phyloP scores from a whole-genome alignment of 2,113 vertebrate species.

The Notarius lentiginosus region DNA sequence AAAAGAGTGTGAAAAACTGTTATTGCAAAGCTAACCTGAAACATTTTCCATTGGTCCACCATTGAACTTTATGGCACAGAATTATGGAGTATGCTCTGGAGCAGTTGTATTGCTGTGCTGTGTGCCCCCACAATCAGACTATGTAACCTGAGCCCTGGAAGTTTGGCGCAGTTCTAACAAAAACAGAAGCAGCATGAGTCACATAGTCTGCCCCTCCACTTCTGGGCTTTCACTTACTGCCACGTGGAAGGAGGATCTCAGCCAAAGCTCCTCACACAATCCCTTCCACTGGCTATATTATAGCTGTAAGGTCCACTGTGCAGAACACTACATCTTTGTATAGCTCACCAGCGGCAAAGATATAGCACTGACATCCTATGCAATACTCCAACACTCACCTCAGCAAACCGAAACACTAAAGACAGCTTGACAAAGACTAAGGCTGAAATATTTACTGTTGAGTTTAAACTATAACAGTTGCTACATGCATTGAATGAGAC shows the following conservation, averaged over 20 bases:
- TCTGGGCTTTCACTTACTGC: constrained; percentile 58
- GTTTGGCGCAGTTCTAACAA: constrained; percentile 35
- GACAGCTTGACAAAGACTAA: not conserved
- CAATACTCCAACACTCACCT: not conserved
- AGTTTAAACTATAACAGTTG: not conserved
- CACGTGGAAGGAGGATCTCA: constrained; percentile 73
- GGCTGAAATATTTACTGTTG: not conserved
- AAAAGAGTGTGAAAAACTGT: not conserved
- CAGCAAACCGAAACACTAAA: not conserved
- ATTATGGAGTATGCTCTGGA: not conserved
- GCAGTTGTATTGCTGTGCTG: constrained; percentile 15
- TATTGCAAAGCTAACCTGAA: not conserved
- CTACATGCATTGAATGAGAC: not conserved
- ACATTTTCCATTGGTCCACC: not conserved
- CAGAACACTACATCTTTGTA: constrained; percentile 55
- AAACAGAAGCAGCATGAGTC: constrained; percentile 46
- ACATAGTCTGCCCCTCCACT: constrained; percentile 42
- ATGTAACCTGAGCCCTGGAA: constrained; percentile 41
- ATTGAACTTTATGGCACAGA: not conserved
- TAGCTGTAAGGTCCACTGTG: constrained; percentile 48
- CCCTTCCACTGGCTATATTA: constrained; percentile 60
- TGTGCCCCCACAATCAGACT: constrained; percentile 18
- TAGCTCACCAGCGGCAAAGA: not conserved
- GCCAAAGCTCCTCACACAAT: constrained; percentile 69
- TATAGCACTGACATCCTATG: not conserved